Evolutionary conservation across 2,888 invertebrate genomes (phyloP), one percentile per base, ranked within the genome.

Genomic region (Holacanthella duospinosa): DNA sequence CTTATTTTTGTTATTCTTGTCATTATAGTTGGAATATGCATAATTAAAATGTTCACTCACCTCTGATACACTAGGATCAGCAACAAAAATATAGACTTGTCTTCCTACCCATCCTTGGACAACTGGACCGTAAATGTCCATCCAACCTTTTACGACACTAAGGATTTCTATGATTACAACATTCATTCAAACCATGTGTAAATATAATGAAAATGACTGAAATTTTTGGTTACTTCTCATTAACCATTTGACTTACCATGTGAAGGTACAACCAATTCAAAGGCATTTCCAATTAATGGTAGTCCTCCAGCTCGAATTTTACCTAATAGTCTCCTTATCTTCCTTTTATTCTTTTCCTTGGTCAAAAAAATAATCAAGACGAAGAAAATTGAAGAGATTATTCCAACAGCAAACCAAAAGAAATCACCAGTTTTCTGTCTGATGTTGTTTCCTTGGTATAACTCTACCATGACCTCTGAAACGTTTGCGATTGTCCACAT

Each of bases 241-340:
- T 19, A 57, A 6, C 12, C 24, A 58, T 12, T 43, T 9, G 65
- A 77, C 80, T 78, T 80, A 89, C 89, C 83, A 75, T 84, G 82
- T 58, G 88, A 84, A 59, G 84, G 83, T 73, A 89, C 89, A 2
- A 85, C 77, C 63, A 89, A 84, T 67, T 88, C 86, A 44, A 86
- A 77, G 1, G 87, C 85, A 74, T 86, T 88, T 71, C 90, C 90
- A 54, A 90, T 74, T 0, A 90, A 65, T 0, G 90, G 89, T 36
- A 82, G 78, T 43, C 88, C 88, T 1, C 78, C 74, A 0, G 89
- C 89, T 70, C 16, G 9, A 36, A 6, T 36, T 36, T 12, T 36
- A 16, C 36, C 36, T 36, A 36, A 6, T 36, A 16, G 6, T 16
- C 36, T 12, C 36, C 36, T 12, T 36, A 36, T 36, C 16, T 36